Conservation (phyloP, 2,113 vertebrate genomes). For the Osmerus mordax region DNA sequence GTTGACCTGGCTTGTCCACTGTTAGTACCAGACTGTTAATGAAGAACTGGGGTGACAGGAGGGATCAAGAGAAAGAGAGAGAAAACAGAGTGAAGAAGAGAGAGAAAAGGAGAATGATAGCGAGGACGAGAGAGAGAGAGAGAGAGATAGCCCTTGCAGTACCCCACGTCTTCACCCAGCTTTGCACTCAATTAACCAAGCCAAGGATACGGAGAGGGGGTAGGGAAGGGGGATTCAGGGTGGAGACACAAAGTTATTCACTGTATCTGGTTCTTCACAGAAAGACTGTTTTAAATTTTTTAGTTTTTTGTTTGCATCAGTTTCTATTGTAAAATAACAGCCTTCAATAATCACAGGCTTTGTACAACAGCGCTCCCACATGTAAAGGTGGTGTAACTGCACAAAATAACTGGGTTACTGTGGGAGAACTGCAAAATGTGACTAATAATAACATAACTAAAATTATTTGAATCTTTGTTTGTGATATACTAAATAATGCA, state of each 20-base stretch:
- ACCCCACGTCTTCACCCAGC: conserved; percentile 1
- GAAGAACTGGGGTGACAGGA: conserved; percentile 42
- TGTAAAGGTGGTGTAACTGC: background rate
- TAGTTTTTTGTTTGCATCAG: background rate
- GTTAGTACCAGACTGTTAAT: conserved; percentile 70
- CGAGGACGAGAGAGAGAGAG: background rate
- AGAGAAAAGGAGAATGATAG: background rate
- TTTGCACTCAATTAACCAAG: conserved; percentile 4
- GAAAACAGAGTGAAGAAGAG: background rate
- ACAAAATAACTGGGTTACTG: background rate
- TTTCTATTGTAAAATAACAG: background rate
- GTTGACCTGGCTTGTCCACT: conserved; percentile 64
- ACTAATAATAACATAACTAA: background rate
- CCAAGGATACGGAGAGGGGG: background rate
- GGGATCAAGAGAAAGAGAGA: background rate
- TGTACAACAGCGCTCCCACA: background rate
- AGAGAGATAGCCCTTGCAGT: background rate
- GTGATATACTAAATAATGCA: conserved; percentile 42
- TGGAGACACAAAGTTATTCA: background rate
- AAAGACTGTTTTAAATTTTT: conserved; percentile 1
- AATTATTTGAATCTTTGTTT: background rate
- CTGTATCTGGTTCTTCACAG: background rate
- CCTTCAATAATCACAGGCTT: background rate
- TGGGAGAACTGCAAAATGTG: background rate
- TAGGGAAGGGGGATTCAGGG: background rate